Base-by-base conservation (phyloP, 1,140 invertebrate species). In the Drosophila repletoides region DNA sequence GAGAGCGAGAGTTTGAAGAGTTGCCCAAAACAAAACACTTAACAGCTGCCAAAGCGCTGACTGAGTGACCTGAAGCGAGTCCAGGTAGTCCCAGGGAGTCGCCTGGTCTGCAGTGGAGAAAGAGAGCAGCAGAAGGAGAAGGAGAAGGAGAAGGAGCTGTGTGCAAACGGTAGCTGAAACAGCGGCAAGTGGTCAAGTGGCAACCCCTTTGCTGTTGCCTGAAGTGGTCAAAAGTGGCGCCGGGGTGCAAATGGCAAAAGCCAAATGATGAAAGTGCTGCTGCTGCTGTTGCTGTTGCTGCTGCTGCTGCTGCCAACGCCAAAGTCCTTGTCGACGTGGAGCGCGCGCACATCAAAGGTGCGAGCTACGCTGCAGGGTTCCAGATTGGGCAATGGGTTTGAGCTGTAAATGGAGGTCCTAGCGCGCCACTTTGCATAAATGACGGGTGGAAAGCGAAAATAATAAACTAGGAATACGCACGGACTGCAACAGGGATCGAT, bases 381-480 rank as follows among this genome's bases (percentile, higher is more conserved):
- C 33, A 49, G 59, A 64, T 72, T 67, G 63, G 60, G 45, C 17
- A 40, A 1, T 5, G 22, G 5, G 38, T 22, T n/a, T 14, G 21
- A 7, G 31, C 5, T 36, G 5, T 5, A 9, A 26, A 15, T 15
- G 19, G 67, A 34, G 38, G 21, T 66, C 69, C 66, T 71, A 66
- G 79, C 61, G 70, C 61, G 74, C 79, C 77, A 83, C 77, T 83
- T 83, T 83, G 77, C 77, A 83, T 83, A 83, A 84, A 79, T 79
- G 77, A 71, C 60, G 70, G 70, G 65, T 36, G 29, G 43, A 21
- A n/a, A 48, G 48, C 41, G 65, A 84, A 83, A 84, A 83, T 83
- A 83, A 83, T 83, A 83, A 84, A 83, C 77, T 84, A 74, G 79
- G 48, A 84, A 79, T 84, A 84, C 79, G 60, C 79, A 83, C 72